phyloP scores from a whole-genome alignment of 2,888 invertebrate genomes.

The Acanthosepion pharaonis region DNA sequence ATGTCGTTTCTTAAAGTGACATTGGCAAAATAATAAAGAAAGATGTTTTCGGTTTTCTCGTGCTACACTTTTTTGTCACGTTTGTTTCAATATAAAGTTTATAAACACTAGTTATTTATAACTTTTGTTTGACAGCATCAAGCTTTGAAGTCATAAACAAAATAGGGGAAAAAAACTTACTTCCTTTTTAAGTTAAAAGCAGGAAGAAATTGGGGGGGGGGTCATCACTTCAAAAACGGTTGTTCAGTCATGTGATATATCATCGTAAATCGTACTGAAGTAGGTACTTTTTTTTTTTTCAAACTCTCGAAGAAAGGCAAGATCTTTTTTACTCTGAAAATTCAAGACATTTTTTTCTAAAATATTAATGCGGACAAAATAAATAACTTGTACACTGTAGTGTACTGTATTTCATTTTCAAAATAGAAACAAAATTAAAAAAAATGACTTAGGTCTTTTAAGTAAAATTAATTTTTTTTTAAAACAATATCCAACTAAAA shows the following conservation, averaged over 20 bases:
- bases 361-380: too few relatives aligned
- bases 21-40: neutral
- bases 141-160: neutral
- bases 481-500: too few relatives aligned
- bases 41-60: neutral
- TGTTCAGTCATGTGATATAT: neutral
- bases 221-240: neutral
- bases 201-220: too few relatives aligned
- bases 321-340: too few relatives aligned
- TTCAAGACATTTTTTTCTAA: too few relatives aligned
- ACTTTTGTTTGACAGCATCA: neutral
- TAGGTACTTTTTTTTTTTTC: neutral
- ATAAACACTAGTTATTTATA: neutral
- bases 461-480: too few relatives aligned
- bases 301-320: too few relatives aligned
- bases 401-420: too few relatives aligned
- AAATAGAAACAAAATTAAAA: too few relatives aligned
- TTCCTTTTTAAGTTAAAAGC: neutral
- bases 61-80: neutral
- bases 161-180: neutral
- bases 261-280: slow-evolving; percentile 3
- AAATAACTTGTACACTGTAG: too few relatives aligned
- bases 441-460: too few relatives aligned
- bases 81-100: neutral
- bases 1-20: neutral